Evolutionary conservation across 2,113 vertebrate species (phyloP), one percentile per base, ranked within the genome.

Genomic region (Oryzias curvinotus): DNA sequence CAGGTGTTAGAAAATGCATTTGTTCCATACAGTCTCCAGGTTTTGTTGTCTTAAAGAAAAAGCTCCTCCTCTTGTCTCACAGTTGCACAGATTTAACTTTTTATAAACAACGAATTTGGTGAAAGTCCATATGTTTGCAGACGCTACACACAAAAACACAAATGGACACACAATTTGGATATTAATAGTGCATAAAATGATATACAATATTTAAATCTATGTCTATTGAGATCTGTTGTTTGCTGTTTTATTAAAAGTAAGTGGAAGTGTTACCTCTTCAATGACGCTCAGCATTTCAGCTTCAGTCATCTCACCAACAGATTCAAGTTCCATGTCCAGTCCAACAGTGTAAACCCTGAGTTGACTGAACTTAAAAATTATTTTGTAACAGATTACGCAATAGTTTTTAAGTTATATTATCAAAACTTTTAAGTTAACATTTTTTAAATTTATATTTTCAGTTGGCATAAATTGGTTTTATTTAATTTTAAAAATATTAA

Each of bases 251-350:
- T 47, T 14, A 56, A 55, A 7, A 5, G 17, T 21, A 26, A 25
- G 7, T 6, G 3, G n/a, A 19, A 19, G 1, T 60, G 50, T 78
- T 21, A 84, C 78, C 75, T 68, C 49, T 10, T 8, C 13, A 14
- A 81, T 0, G 5, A 1, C 0, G 28, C 3, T 7, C 2, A 56
- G 5, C 0, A 74, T 43, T 6, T 78, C 72, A 0, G 47, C 57
- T 0, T 71, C 19, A 25, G 71, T 72, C 25, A 66, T 28, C 25
- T 19, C 15, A 56, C 0, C 3, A 3, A 2, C 10, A 15, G 62
- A 71, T 23, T n/a, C 46, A 12, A 82, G n/a, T 60, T 1, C 23
- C 1, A 73, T 7, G 2, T 66, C 57, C 13, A 84, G 0, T 41
- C 5, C 67, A 43, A 69, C 12, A n/a, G n/a, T n/a, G n/a, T n/a